phyloP scores from a whole-genome alignment of 2,888 invertebrate genomes.

The Didymodactylos carnosus region DNA sequence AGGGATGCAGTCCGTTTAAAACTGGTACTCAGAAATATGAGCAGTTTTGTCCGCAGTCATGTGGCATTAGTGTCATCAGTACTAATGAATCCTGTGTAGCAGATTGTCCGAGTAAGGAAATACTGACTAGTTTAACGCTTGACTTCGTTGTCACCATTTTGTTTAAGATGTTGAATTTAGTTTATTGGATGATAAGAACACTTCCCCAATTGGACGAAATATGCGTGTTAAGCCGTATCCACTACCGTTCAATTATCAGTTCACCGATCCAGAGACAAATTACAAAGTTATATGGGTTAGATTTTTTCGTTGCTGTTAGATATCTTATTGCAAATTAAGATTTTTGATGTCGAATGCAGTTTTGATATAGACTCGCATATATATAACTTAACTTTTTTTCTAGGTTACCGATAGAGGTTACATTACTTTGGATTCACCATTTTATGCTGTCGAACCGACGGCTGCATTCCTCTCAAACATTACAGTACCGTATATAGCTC shows the following conservation, averaged over 20 bases:
- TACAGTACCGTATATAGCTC: not conserved
- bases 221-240: not conserved
- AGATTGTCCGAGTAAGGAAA: not conserved
- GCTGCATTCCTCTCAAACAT: not conserved
- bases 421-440: not conserved
- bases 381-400: not conserved
- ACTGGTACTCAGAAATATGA: too few species aligned
- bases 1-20: too few species aligned
- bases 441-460: not conserved
- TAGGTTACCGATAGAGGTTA: not conserved
- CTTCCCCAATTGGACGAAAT: not conserved
- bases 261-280: not conserved
- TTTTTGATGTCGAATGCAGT: too few species aligned
- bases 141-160: not conserved
- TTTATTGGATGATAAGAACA: too few species aligned
- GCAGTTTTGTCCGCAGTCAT: too few species aligned
- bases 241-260: not conserved
- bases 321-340: too few species aligned
- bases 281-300: not conserved
- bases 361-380: not conserved
- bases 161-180: too few species aligned
- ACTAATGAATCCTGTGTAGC: too few species aligned
- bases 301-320: too few species aligned
- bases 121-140: not conserved
- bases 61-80: too few species aligned